Evolutionary conservation across 1,140 invertebrate genomes (phyloP).

Genomic region (Pinna nobilis): DNA sequence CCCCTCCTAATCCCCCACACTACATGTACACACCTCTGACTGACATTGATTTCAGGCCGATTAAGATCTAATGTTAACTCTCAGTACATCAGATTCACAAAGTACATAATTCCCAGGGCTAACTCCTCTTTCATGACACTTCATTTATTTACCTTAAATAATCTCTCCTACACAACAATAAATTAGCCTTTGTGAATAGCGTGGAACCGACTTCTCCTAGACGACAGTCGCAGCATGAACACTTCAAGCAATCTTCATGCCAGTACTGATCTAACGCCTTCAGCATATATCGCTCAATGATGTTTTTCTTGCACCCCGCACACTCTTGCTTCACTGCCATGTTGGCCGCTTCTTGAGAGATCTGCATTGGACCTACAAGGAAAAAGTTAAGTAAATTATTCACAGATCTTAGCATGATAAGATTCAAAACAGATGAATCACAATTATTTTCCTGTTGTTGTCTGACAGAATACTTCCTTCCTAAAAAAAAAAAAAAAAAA

Average conservation of each 20-base stretch:
- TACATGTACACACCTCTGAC: not conserved
- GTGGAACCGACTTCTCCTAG: constrained; percentile 94
- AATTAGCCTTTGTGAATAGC: constrained; percentile 93
- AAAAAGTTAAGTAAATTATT: constrained; percentile 9
- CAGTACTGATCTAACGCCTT: constrained; percentile 88
- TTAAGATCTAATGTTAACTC: not conserved
- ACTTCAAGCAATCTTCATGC: constrained; percentile 96
- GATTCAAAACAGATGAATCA: too few relatives aligned
- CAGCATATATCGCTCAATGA: constrained; percentile 74
- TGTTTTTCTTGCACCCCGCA: constrained; percentile 76
- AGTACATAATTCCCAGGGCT: not conserved
- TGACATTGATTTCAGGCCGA: not conserved
- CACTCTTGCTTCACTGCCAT: constrained; percentile 68
- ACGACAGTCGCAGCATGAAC: constrained; percentile 93
- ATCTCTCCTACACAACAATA: constrained; percentile 93
- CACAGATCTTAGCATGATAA: too few relatives aligned
- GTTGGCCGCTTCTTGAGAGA: constrained; percentile 58
- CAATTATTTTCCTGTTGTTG: too few relatives aligned
- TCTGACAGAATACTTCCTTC: too few relatives aligned
- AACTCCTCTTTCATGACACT: not conserved
- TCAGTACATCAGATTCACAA: too few relatives aligned
- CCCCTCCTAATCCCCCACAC: too few relatives aligned
- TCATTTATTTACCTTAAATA: constrained; percentile 93
- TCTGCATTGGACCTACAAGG: constrained; percentile 66
- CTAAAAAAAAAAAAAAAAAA: too few relatives aligned